These are phyloP conservation scores for Phlogophora meticulosa DNA, from an alignment of 2,888 invertebrate species.

Conservation along the genomic window DNA sequence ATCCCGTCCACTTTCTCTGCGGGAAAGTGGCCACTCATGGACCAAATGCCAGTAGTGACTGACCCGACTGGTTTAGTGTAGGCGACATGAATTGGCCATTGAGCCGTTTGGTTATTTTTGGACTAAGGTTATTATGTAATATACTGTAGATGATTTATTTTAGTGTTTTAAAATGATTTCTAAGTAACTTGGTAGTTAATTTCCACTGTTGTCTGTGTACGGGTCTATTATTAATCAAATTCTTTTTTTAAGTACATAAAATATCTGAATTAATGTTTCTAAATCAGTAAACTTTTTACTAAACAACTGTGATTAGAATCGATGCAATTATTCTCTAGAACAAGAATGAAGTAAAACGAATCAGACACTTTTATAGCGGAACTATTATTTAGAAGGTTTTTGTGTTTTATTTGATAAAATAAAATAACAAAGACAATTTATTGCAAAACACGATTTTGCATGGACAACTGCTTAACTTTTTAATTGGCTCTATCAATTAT, in stretches of 20 bases:
- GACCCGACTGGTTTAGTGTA: constrained; percentile 68
- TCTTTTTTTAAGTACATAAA: no score
- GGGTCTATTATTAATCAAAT: no score
- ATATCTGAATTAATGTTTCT: no score
- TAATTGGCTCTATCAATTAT: no score
- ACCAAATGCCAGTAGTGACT: constrained; percentile 72
- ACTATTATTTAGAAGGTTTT: neutral
- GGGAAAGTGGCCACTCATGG: constrained; percentile 88
- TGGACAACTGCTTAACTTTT: neutral
- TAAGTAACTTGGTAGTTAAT: no score
- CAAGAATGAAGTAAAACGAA: neutral
- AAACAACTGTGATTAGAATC: no score
- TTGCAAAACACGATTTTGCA: no score
- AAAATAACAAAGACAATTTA: neutral
- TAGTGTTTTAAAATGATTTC: no score
- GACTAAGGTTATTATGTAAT: neutral
- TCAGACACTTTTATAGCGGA: neutral
- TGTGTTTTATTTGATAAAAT: neutral
- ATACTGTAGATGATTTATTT: neutral
- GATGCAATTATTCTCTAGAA: no score
- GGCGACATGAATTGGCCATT: constrained; percentile 66
- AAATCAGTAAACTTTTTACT: no score
- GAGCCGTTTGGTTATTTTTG: neutral
- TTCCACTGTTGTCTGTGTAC: no score
- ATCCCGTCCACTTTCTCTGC: constrained; percentile 85